Evolutionary conservation across 2,888 invertebrate genomes (phyloP), one percentile per base, ranked within the genome.

Genomic region (Stenichneumon culpator): DNA sequence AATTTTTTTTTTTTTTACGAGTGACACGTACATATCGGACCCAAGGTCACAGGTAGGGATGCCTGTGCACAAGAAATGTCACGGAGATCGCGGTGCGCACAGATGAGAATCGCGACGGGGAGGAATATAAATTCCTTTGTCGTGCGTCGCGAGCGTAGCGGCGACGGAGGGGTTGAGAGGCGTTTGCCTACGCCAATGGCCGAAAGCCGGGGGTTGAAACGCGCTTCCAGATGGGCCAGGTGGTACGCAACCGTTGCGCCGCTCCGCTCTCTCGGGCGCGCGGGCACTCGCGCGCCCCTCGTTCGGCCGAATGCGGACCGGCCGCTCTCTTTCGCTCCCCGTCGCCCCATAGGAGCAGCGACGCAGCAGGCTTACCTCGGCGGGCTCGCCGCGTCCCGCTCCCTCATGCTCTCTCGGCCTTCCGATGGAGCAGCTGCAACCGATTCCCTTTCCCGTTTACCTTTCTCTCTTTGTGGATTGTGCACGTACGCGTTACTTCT

Each of bases 191-290:
- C 74, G 78, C 77, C 81, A 73, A 69, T 84, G 74, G 25, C 54
- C 7, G 28, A 74, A 74, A 22, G 28, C 74, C 25, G 74, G 60
- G 74, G 74, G 74, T 74, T 57, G 57, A 57, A 57, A 25, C 57
- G 57, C 68, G 44, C 67, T 81, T 74, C 75, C 79, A 82, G 82
- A 77, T 80, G 60, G 90, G 91, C 93, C 93, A 93, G 93, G 93
- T 93, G 93, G 92, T 91, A 90, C 90, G 88, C 92, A 92, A 93
- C 93, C 93, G 93, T 93, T 57, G 57, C 22, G 57, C n/a, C 92
- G 91, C 90, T 88, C 89, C 86, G 88, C 89, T 57, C 57, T 14
- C 57, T 25, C 57, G 44, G 16, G 44, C 19, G 52, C 19, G 19
- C 52, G 52, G 54, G 22, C 22, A 54, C 54, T 22, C 19, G 54